Conservation (phyloP, 2,888 invertebrate genomes). For the Drosophila formosana region DNA sequence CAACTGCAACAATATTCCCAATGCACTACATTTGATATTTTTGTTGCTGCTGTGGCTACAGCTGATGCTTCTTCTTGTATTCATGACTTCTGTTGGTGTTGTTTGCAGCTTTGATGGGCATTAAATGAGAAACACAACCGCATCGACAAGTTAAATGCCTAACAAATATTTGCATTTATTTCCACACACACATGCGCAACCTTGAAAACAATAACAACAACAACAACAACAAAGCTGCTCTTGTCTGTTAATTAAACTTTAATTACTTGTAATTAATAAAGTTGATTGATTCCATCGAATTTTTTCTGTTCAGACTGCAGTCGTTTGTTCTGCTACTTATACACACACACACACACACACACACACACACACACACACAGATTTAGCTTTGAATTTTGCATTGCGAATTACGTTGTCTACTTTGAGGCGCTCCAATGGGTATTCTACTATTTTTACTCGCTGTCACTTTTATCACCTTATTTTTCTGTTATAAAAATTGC, state of each 20-base stretch:
- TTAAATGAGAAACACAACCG: slow-evolving; percentile 43
- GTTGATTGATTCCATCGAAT: slow-evolving; percentile 60
- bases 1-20: slow-evolving; percentile 25
- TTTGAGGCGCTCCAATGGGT: slow-evolving; percentile 20
- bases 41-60: slow-evolving; percentile 21
- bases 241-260: slow-evolving; percentile 72
- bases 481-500: not conserved
- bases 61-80: slow-evolving; percentile 22
- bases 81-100: slow-evolving; percentile 26
- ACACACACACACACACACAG: not conserved
- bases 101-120: slow-evolving; percentile 33
- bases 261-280: slow-evolving; percentile 76
- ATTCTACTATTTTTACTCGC: not conserved
- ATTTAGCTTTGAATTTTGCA: not conserved
- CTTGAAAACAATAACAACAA: slow-evolving; percentile 56
- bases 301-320: slow-evolving; percentile 13
- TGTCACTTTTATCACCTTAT: not conserved
- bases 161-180: slow-evolving; percentile 70
- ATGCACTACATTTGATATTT: slow-evolving; percentile 61
- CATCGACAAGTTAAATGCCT: slow-evolving; percentile 61
- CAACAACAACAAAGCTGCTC: slow-evolving; percentile 30
- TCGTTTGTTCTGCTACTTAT: not conserved
- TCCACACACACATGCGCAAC: slow-evolving; percentile 52
- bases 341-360: slow-evolving; percentile 9
- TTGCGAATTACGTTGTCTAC: slow-evolving; percentile 14